phyloP scores from a whole-genome alignment of 2,888 invertebrate genomes.

The Standfussiana lucernea region DNA sequence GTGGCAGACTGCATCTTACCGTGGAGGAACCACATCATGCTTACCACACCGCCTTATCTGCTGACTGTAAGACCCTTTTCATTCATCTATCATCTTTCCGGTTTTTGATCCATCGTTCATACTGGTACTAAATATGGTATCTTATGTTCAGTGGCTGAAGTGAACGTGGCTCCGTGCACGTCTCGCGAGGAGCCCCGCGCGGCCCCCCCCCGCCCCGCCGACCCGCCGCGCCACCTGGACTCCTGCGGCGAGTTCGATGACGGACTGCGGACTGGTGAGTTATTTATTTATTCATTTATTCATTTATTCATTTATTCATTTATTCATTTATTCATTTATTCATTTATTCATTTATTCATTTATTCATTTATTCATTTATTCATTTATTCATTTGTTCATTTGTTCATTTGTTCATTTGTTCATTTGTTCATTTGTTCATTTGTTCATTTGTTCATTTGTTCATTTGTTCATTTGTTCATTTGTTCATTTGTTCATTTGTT shows the following conservation, averaged over 20 bases:
- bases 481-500: no score
- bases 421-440: no score
- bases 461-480: no score
- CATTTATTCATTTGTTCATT: no score
- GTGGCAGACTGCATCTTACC: slow-evolving; percentile 88
- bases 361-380: no score
- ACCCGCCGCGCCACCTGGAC: slow-evolving; percentile 63
- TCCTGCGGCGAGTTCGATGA: slow-evolving; percentile 69
- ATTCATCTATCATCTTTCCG: no score
- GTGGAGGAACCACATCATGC: slow-evolving; percentile 89
- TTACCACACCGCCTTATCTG: slow-evolving; percentile 83
- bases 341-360: no score
- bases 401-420: no score
- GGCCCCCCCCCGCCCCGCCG: slow-evolving; percentile 45
- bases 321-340: no score
- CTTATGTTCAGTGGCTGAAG: slow-evolving; percentile 69
- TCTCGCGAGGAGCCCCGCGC: slow-evolving; percentile 48
- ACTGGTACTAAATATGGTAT: not conserved
- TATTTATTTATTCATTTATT: no score
- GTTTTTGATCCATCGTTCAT: not conserved
- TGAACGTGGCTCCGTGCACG: slow-evolving; percentile 75
- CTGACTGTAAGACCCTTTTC: slow-evolving; percentile 74
- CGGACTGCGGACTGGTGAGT: slow-evolving; percentile 66
- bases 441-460: no score
- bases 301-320: no score